Evolutionary conservation across 2,797 vertebrate genomes (phyloP), one percentile per base, ranked within the genome.

Genomic region (Xiphorhynchus erythropygius): DNA sequence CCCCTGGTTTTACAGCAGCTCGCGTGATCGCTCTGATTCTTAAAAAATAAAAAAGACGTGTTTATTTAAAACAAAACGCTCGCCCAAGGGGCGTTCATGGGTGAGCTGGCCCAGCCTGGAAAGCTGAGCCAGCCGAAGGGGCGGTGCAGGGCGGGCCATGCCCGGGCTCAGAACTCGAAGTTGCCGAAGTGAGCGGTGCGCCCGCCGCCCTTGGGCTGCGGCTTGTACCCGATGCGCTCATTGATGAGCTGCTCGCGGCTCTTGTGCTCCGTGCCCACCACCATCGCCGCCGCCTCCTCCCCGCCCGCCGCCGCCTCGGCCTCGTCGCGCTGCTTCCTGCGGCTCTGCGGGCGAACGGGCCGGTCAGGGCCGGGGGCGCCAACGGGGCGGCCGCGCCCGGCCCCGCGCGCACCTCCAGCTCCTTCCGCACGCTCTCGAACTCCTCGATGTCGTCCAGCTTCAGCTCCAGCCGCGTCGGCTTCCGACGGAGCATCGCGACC

Each of bases 361-460:
- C 44, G 60, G 52, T 94, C 77, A 94, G 81, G 16, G 80, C 90
- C 32, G 19, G 53, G 41, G 16, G 4, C 5, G 6, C 10, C 16
- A 37, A 5, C 19, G 25, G 13, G 23, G 8, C 27, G 12, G 52
- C 80, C 47, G 32, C 32, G 10, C 18, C n/a, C 49, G 17, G 68
- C 35, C 76, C 70, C 68, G 11, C 47, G 64, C 97, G 87, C 92
- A 99, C 99, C 99, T 99, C 99, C 2, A 99, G 97, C 74, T 99
- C 99, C 92, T 99, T 99, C 68, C 99, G 98, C 65, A 99, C 97
- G 57, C 98, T 98, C 94, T 99, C 99, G 55, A 99, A 99, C 96
- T 99, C 99, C 49, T 99, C 99, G 1, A 98, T 99, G 81, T 99
- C 99, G 25, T 99, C 99, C 75, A 99, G 98, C 91, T 99, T 99